Percentiles rank a stretch among this genome's conserved stretches.
Evolutionary conservation across 2,113 vertebrate genomes (phyloP).

Genomic region (Scytalopus superciliaris): DNA sequence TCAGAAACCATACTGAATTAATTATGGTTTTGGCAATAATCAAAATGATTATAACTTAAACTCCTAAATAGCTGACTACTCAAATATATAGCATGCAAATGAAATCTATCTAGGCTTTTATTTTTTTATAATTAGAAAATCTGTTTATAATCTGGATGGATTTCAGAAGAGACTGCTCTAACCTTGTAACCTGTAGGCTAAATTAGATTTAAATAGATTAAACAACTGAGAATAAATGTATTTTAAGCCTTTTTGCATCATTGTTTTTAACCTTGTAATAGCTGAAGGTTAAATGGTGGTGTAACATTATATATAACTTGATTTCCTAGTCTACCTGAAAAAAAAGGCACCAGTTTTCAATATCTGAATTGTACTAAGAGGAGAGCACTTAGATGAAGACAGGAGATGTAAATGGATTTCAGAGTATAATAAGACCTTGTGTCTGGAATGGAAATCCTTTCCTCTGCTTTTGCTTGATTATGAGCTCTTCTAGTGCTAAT

Average conservation of each 20-base stretch:
- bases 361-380: neutral
- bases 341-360: neutral
- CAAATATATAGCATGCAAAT: neutral
- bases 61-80: neutral
- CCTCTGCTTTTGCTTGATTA: neutral
- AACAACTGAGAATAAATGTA: neutral
- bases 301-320: neutral
- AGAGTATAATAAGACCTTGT: neutral
- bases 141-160: neutral
- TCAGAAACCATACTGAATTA: slow-evolving; percentile 22
- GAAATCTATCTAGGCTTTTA: neutral
- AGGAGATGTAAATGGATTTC: neutral
- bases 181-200: neutral
- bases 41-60: neutral
- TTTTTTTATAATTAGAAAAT: slow-evolving; percentile 24
- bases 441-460: neutral
- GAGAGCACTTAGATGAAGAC: neutral
- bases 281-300: neutral
- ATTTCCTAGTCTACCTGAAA: neutral
- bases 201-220: slow-evolving; percentile 29
- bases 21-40: slow-evolving; percentile 18
- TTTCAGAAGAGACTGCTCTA: slow-evolving; percentile 6
- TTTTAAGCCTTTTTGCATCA: slow-evolving; percentile 1
- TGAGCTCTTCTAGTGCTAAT: neutral
- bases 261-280: neutral